A percentile compares a stretch with the other conserved stretches of the same genome.
Evolutionary conservation across 2,113 vertebrate genomes (phyloP).

Genomic region (Anarrhichthys ocellatus): DNA sequence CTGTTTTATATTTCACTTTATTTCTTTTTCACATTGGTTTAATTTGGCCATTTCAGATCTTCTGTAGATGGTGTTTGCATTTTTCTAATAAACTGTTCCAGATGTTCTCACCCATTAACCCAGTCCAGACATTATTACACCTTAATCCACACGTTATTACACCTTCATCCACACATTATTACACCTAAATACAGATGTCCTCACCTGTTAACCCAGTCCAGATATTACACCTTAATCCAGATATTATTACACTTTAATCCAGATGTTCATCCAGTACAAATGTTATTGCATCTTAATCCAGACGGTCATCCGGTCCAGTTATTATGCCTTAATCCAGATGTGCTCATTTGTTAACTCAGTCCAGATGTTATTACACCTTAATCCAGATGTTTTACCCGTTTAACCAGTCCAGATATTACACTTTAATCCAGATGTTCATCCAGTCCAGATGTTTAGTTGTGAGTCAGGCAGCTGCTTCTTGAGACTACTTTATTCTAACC

Average conservation of each 20-base stretch:
- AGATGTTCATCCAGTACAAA: no score
- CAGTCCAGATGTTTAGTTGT: neutral
- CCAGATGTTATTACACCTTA: no score
- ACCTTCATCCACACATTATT: neutral
- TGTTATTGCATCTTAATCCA: neutral
- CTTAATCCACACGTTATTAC: neutral
- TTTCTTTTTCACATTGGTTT: neutral
- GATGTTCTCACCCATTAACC: neutral
- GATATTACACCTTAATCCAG: no score
- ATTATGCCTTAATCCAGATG: no score
- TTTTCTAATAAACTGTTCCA: conserved; percentile 1
- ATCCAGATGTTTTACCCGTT: no score
- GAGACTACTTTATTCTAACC: conserved; percentile 3
- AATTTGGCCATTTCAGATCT: neutral
- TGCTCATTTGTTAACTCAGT: no score
- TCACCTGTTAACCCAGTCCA: neutral
- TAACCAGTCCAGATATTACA: neutral
- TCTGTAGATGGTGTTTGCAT: neutral
- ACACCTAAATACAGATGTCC: neutral
- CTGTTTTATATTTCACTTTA: neutral
- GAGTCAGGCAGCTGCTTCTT: conserved; percentile 1
- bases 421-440: neutral
- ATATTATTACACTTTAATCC: no score
- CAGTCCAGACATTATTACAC: neutral
- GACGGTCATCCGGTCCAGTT: neutral